Percentiles rank a stretch among this genome's conserved stretches.
These are phyloP conservation scores for Monarcha castaneiventris DNA, from an alignment of 2,113 vertebrate species.

Conservation along the genomic window DNA sequence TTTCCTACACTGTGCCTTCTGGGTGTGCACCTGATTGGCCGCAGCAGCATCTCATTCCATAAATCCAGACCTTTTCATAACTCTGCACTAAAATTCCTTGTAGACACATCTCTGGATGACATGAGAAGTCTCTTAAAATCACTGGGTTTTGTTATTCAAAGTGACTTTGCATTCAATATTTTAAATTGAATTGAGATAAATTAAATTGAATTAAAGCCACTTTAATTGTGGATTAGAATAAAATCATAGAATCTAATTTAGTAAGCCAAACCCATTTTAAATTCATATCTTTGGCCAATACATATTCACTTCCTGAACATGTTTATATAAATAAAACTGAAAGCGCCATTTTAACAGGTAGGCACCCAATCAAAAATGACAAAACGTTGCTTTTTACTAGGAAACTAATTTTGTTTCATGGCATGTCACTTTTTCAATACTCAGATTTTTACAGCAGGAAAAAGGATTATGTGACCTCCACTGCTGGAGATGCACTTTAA, in stretches of 20 bases:
- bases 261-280: background rate
- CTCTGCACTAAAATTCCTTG: background rate
- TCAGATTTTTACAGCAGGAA: background rate
- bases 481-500: background rate
- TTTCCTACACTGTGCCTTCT: background rate
- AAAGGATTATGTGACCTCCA: background rate
- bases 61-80: background rate
- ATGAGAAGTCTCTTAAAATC: background rate
- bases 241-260: background rate
- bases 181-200: background rate
- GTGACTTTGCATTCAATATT: background rate
- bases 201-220: background rate
- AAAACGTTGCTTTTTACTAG: background rate
- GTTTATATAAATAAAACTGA: background rate
- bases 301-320: background rate
- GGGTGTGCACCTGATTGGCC: background rate
- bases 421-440: background rate
- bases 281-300: background rate
- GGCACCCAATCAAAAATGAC: background rate
- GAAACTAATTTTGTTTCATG: background rate
- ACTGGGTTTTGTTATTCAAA: background rate
- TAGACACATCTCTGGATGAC: background rate
- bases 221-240: background rate
- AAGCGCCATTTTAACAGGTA: background rate
- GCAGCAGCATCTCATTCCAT: background rate